phyloP scores from a whole-genome alignment of 1,140 invertebrate species.

The Chlorops oryzae region DNA sequence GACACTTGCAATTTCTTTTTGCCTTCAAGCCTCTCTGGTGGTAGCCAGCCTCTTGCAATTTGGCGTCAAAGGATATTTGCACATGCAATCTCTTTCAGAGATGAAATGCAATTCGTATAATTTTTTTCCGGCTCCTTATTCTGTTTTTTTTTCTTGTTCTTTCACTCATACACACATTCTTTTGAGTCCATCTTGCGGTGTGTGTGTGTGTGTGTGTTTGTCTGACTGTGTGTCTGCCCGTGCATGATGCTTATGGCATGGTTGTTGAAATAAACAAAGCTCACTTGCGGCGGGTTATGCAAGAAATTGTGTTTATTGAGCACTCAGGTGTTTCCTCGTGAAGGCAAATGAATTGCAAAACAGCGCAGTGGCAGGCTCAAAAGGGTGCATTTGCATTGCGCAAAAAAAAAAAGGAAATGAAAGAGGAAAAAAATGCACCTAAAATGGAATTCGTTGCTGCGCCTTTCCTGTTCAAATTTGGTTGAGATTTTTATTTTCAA shows the following conservation, averaged over 20 bases:
- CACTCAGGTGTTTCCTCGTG: slow-evolving; percentile 4
- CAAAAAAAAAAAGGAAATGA: too few species aligned
- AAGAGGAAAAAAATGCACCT: too few species aligned
- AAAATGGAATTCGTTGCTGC: too few species aligned
- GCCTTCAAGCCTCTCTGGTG: too few species aligned
- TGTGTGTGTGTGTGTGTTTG: slow-evolving; percentile 6
- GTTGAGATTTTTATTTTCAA: too few species aligned
- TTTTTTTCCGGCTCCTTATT: slow-evolving; percentile 9
- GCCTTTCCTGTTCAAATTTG: too few species aligned
- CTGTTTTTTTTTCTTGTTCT: too few species aligned
- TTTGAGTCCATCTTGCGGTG: neutral
- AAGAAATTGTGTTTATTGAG: slow-evolving; percentile 12
- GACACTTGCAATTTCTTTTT: neutral
- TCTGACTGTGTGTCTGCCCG: neutral
- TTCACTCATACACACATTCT: too few species aligned
- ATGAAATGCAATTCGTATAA: slow-evolving; percentile 46
- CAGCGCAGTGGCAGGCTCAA: too few species aligned
- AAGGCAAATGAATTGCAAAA: too few species aligned
- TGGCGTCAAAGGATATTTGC: slow-evolving; percentile 23
- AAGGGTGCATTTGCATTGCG: too few species aligned
- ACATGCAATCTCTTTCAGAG: slow-evolving; percentile 41
- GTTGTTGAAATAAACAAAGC: slow-evolving; percentile 16
- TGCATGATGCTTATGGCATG: slow-evolving; percentile 24
- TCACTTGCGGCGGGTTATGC: too few species aligned
- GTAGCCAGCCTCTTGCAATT: neutral